Percentiles rank a stretch among this genome's conserved stretches.
Conservation (phyloP, 2,888 invertebrate genomes). For the Aethes cnicana region DNA sequence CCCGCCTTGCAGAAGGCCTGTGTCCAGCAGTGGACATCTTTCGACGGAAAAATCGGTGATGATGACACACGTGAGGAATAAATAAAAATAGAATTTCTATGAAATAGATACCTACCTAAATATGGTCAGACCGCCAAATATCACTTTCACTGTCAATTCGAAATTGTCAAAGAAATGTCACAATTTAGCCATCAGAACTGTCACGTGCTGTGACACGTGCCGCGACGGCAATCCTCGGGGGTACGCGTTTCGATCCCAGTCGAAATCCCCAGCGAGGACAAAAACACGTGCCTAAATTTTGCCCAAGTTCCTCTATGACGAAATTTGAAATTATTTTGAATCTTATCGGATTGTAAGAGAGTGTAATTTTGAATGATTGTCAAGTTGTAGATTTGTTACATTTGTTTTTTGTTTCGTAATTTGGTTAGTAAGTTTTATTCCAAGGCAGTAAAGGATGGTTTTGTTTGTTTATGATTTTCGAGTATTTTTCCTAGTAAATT, state of each 20-base stretch:
- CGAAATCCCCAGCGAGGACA: slow-evolving; percentile 24
- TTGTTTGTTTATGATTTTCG: not conserved
- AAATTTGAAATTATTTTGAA: not conserved
- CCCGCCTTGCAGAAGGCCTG: too few relatives aligned
- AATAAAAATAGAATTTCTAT: too few relatives aligned
- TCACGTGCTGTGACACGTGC: slow-evolving; percentile 40
- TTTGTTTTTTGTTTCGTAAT: slow-evolving; percentile 5
- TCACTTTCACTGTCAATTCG: slow-evolving; percentile 14
- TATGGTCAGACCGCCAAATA: slow-evolving; percentile 6
- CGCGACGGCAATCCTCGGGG: slow-evolving; percentile 41
- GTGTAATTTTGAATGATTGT: not conserved
- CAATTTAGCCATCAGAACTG: slow-evolving; percentile 23
- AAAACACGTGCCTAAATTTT: slow-evolving; percentile 19
- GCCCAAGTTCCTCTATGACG: slow-evolving; percentile 5
- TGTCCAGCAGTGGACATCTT: too few relatives aligned
- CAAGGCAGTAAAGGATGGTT: not conserved
- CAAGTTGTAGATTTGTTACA: not conserved
- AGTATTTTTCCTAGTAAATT: slow-evolving; percentile 21
- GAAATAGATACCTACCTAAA: too few relatives aligned
- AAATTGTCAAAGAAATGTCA: slow-evolving; percentile 15
- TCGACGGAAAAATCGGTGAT: too few relatives aligned
- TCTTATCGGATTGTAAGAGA: not conserved
- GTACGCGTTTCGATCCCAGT: slow-evolving; percentile 39
- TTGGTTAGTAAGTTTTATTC: not conserved
- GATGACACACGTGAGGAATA: too few relatives aligned